phyloP scores from a whole-genome alignment of 2,888 invertebrate species.

The Lithophane ornitopus region DNA sequence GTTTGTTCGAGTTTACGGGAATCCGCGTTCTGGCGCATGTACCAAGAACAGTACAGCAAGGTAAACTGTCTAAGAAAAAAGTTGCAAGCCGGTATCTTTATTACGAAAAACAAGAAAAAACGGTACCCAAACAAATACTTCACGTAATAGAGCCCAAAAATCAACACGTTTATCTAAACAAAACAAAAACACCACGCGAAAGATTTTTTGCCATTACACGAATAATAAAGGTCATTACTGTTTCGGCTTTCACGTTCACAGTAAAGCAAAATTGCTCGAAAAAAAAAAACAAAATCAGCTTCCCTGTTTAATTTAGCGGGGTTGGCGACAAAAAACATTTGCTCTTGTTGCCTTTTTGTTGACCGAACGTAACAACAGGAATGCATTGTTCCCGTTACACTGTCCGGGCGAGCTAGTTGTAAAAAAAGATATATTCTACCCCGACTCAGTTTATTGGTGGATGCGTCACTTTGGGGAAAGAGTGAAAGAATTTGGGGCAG shows the following conservation, averaged over 20 bases:
- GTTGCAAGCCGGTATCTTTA: too few relatives aligned
- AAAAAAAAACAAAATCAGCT: conserved; percentile 85
- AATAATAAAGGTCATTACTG: conserved; percentile 66
- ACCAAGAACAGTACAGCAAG: not conserved
- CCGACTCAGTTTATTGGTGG: conserved; percentile 77
- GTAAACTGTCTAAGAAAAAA: not conserved
- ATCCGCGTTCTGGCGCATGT: not conserved
- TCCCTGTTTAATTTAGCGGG: conserved; percentile 89
- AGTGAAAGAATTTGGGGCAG: conserved; percentile 73
- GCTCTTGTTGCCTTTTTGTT: conserved; percentile 85
- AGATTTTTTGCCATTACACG: conserved; percentile 55
- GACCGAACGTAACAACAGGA: conserved; percentile 85
- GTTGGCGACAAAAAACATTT: conserved; percentile 87
- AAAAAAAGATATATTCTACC: conserved; percentile 80
- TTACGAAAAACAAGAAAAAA: not conserved
- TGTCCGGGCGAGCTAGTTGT: conserved; percentile 77
- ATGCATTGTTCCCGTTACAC: conserved; percentile 88
- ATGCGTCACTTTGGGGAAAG: conserved; percentile 66
- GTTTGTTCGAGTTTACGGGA: conserved; percentile 12
- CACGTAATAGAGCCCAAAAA: conserved; percentile 27
- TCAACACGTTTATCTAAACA: conserved; percentile 25
- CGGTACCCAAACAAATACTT: conserved; percentile 17
- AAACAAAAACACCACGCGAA: conserved; percentile 46
- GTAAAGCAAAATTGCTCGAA: conserved; percentile 76
- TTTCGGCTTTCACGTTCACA: conserved; percentile 72